phyloP scores from a whole-genome alignment of 2,888 invertebrate species.

The Macrosoma leucophasiata region DNA sequence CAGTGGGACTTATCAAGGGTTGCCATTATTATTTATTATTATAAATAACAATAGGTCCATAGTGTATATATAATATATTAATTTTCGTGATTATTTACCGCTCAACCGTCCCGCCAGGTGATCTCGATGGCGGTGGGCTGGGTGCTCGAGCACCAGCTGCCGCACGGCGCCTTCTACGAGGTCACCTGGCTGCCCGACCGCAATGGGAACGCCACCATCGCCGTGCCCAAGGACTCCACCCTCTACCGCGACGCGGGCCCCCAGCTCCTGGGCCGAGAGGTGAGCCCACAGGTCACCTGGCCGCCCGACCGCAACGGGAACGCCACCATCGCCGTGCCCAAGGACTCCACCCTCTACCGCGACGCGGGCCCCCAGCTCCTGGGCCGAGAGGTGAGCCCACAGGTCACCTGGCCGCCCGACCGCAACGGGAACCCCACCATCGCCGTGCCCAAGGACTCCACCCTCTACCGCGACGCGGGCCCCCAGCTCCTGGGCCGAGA shows the following conservation, averaged over 20 bases:
- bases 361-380: conserved; percentile 77
- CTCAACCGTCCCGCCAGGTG: conserved; percentile 49
- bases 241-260: conserved; percentile 81
- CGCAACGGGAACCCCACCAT: conserved; percentile 89
- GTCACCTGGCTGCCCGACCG: conserved; percentile 90
- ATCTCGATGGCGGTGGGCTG: conserved; percentile 90
- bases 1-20: too few relatives aligned
- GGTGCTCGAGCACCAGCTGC: conserved; percentile 89
- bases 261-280: conserved; percentile 22
- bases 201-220: conserved; percentile 86
- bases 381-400: conserved; percentile 15
- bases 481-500: conserved; percentile 23
- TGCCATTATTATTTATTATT: too few relatives aligned
- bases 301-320: conserved; percentile 92
- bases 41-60: not conserved
- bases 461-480: conserved; percentile 82
- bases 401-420: conserved; percentile 82
- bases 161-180: conserved; percentile 93
- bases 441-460: conserved; percentile 57
- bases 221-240: conserved; percentile 60
- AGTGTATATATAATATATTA: not conserved
- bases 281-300: conserved; percentile 77
- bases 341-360: conserved; percentile 49
- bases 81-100: too few relatives aligned
- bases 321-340: conserved; percentile 74